Base-by-base conservation (phyloP, 1,140 invertebrate species). In the Apolygus lucorum region DNA sequence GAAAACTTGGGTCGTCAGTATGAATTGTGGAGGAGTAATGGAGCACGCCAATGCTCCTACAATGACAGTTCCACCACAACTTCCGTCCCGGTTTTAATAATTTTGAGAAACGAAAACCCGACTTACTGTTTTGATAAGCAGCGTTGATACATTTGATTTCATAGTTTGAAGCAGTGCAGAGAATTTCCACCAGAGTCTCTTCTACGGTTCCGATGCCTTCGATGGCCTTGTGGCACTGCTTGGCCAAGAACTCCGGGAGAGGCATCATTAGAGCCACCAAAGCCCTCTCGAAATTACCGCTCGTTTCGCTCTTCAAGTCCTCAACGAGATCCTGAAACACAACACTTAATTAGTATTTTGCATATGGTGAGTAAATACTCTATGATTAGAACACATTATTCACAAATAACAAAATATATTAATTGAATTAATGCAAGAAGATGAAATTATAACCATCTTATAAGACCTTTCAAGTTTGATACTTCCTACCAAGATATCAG, bases 221-320 rank as follows among this genome's bases (percentile, higher is more conserved):
- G 76, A 95, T 89, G 28, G 95, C 94, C 68, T 94, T 86, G 73
- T 93, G 87, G 25, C 98, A 76, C 78, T 93, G 89, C 77, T 88
- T 85, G 2, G 92, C 94, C 77, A 95, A 92, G 80, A 87, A 96
- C 73, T 93, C 87, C 1, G 89, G 88, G 63, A 94, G 83, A 0
- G 92, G 90, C 69, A 87, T 92, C 87, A 98, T 90, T 74, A 98
- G 81, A 0, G 91, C 92, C 25, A 96, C 81, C 1, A 97, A 77
- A 0, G 94, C 78, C 72, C 94, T 87, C 78, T 97, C 91, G 76
- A 96, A 95, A 75, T 94, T 92, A 25, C 95, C 95, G 74, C 87
- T 88, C 2, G 93, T 82, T 79, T 98, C 95, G 69, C 90, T 92
- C 77, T 95, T 94, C 71, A 98, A 81, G 74, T 97, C 92, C 70